These are phyloP conservation scores for Phalacrocorax aristotelis DNA, from an alignment of 2,113 vertebrate species.

Conservation along the genomic window DNA sequence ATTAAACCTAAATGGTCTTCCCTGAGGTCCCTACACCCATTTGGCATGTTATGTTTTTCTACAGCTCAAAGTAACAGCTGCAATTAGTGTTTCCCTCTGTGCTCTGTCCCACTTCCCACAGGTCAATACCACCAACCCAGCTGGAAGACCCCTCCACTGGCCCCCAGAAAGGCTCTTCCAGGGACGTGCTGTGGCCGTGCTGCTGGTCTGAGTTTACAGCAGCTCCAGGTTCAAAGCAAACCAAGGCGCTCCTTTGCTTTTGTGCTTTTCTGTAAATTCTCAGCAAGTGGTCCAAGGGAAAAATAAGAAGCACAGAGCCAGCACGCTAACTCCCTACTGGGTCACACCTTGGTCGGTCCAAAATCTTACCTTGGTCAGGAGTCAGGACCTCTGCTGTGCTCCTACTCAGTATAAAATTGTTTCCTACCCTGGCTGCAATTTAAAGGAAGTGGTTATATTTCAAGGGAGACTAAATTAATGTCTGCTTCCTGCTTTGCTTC, in stretches of 20 bases:
- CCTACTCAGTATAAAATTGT: background rate
- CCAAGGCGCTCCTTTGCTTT: background rate
- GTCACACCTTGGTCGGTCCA: background rate
- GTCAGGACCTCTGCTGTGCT: background rate
- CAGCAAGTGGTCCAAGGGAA: background rate
- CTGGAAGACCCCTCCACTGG: fast-evolving
- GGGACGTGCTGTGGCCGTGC: background rate
- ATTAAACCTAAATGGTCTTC: background rate
- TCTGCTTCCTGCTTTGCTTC: background rate
- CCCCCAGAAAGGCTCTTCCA: background rate
- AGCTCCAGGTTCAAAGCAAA: background rate
- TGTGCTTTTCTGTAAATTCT: background rate
- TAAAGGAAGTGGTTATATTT: background rate
- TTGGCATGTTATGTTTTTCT: fast-evolving
- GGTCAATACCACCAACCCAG: background rate
- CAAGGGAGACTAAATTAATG: background rate
- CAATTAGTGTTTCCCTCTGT: background rate
- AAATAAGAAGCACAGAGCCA: background rate
- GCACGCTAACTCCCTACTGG: fast-evolving
- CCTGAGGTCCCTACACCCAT: background rate
- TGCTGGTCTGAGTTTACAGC: background rate
- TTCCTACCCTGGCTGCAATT: background rate
- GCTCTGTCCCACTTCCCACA: background rate
- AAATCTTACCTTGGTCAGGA: background rate
- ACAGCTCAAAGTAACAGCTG: background rate